Evolutionary conservation across 2,888 invertebrate species (phyloP).

Genomic region (Carabus problematicus): DNA sequence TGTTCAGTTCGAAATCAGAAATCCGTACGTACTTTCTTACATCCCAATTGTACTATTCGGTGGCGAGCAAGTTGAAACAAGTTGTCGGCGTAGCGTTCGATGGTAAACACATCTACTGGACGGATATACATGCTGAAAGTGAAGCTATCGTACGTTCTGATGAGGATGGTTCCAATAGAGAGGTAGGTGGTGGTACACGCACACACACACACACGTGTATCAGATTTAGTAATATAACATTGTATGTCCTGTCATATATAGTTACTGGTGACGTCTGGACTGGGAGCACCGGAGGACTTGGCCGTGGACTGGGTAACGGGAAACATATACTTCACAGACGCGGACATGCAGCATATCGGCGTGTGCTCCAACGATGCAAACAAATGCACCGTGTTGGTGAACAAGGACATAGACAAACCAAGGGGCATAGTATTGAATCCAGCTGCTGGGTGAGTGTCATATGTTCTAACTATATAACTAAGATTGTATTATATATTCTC

Average conservation of each 20-base stretch:
- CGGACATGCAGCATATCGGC: conserved; percentile 72
- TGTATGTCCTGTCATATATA: conserved; percentile 49
- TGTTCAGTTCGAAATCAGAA: conserved; percentile 72
- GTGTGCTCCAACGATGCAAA: conserved; percentile 75
- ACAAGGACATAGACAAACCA: conserved; percentile 69
- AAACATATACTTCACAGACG: conserved; percentile 85
- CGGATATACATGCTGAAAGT: conserved; percentile 72
- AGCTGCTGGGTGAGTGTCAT: conserved; percentile 65
- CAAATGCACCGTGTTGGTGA: conserved; percentile 70
- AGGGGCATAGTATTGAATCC: conserved; percentile 76
- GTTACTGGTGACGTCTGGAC: conserved; percentile 69
- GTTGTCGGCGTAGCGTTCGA: conserved; percentile 76
- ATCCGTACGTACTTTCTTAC: conserved; percentile 70
- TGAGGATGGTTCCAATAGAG: conserved; percentile 67
- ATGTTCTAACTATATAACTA: no score
- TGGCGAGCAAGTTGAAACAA: conserved; percentile 64
- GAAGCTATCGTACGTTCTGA: conserved; percentile 73
- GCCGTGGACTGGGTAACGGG: conserved; percentile 80
- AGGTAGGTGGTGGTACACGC: conserved; percentile 56
- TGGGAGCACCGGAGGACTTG: conserved; percentile 77
- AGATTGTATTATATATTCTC: neutral
- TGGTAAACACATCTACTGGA: conserved; percentile 78
- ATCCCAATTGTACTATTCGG: conserved; percentile 61
- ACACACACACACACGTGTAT: no score
- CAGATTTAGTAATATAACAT: conserved; percentile 2